A percentile compares a stretch with the other conserved stretches of the same genome.
These are phyloP conservation scores for Megaleporinus macrocephalus DNA, from an alignment of 2,113 vertebrate genomes.

Conservation along the genomic window DNA sequence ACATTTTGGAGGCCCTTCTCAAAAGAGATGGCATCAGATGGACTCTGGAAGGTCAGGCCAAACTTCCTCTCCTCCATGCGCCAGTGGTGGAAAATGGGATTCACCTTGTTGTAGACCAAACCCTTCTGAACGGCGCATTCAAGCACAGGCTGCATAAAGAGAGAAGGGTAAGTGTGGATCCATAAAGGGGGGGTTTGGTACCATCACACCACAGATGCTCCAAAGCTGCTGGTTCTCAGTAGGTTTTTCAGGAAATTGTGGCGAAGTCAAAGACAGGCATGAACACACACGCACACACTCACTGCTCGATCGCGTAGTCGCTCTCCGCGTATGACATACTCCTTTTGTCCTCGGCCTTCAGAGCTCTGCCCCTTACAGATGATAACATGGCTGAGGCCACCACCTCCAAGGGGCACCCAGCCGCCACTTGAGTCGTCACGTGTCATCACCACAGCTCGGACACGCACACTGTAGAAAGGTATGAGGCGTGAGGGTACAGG, in stretches of 20 bases:
- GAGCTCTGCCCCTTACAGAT: slow-evolving; percentile 85
- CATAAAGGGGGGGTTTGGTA: neutral
- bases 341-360: slow-evolving; percentile 82
- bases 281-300: slow-evolving; percentile 79
- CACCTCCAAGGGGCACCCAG: slow-evolving; percentile 91
- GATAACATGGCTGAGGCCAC: slow-evolving; percentile 90
- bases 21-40: slow-evolving; percentile 87
- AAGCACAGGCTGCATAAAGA: slow-evolving; percentile 81
- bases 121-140: slow-evolving; percentile 87
- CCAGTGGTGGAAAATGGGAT: slow-evolving; percentile 95
- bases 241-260: slow-evolving; percentile 28
- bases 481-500: slow-evolving; percentile 53
- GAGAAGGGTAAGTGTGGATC: slow-evolving; percentile 15
- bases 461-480: slow-evolving; percentile 81
- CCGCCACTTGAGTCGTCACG: slow-evolving; percentile 94
- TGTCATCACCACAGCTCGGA: slow-evolving; percentile 94
- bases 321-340: slow-evolving; percentile 89
- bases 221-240: slow-evolving; percentile 32
- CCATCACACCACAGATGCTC: neutral
- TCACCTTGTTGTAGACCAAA: slow-evolving; percentile 92
- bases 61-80: slow-evolving; percentile 89
- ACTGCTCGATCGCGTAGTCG: slow-evolving; percentile 91
- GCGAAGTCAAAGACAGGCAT: slow-evolving; percentile 64
- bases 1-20: slow-evolving; percentile 85
- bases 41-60: slow-evolving; percentile 92